Conservation (phyloP, 2,113 vertebrate genomes). For the Nanorana parkeri region DNA sequence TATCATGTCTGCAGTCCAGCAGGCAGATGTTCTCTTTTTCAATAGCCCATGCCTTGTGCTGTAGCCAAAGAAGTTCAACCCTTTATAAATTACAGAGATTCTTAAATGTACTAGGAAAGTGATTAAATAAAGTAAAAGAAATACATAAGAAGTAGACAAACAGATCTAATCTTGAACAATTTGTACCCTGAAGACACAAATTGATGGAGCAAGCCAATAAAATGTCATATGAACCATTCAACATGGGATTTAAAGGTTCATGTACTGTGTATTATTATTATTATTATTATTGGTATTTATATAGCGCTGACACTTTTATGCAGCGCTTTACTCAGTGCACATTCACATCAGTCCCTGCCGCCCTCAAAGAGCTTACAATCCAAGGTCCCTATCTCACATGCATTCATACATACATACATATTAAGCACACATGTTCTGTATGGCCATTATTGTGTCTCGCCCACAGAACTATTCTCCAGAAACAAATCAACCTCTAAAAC, state of each 20-base stretch:
- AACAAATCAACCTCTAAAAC: no score
- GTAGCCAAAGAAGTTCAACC: background rate
- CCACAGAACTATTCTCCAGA: no score
- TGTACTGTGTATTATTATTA: no score
- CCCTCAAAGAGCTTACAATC: no score
- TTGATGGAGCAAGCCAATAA: background rate
- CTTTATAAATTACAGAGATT: conserved; percentile 7
- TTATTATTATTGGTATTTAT: no score
- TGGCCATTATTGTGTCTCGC: no score
- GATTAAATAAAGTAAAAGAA: background rate
- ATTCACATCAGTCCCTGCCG: no score
- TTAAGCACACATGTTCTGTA: no score
- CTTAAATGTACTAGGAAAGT: background rate
- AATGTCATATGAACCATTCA: background rate
- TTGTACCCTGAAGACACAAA: background rate
- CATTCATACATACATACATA: no score
- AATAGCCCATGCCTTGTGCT: background rate
- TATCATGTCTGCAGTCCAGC: conserved; percentile 65
- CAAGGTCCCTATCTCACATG: no score
- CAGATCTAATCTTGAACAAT: background rate
- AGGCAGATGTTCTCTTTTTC: conserved; percentile 74
- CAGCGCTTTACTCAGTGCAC: no score
- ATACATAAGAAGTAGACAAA: background rate
- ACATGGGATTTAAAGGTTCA: background rate
- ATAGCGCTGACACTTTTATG: no score